Evolutionary conservation across 2,888 invertebrate species (phyloP).

Genomic region (Lomographa bimaculata): DNA sequence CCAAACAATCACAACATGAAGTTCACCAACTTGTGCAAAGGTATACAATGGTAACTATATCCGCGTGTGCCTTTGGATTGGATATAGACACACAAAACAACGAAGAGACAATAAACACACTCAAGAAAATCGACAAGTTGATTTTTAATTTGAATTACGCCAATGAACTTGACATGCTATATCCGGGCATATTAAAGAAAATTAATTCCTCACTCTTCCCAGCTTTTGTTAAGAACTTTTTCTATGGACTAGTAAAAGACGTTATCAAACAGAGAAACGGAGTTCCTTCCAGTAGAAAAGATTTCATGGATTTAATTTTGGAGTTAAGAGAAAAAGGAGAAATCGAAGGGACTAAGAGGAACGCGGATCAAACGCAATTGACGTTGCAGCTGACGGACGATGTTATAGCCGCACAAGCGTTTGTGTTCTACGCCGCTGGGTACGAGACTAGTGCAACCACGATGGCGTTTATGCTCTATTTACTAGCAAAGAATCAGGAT

Average conservation of each 20-base stretch:
- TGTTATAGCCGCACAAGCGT: conserved; percentile 61
- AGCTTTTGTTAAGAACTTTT: conserved; percentile 35
- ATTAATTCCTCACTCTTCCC: conserved; percentile 45
- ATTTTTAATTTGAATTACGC: conserved; percentile 26
- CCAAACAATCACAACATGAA: conserved; percentile 38
- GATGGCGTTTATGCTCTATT: conserved; percentile 54
- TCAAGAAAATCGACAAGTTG: conserved; percentile 31
- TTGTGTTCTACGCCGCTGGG: conserved; percentile 67
- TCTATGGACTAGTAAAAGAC: conserved; percentile 38
- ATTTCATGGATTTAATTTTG: conserved; percentile 43
- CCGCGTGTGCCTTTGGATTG: conserved; percentile 52
- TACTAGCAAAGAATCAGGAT: conserved; percentile 57
- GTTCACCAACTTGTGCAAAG: conserved; percentile 42
- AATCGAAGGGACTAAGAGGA: conserved; percentile 31
- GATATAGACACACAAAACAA: conserved; percentile 38
- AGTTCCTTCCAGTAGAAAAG: conserved; percentile 29
- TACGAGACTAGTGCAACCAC: conserved; percentile 71
- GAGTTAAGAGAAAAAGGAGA: conserved; percentile 42
- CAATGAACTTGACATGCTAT: conserved; percentile 48
- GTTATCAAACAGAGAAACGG: conserved; percentile 47
- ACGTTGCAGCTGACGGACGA: conserved; percentile 47
- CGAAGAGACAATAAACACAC: conserved; percentile 20
- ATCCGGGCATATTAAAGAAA: conserved; percentile 47
- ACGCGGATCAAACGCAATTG: conserved; percentile 23
- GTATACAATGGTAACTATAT: conserved; percentile 47